Evolutionary conservation across 2,797 vertebrate species (phyloP).

Genomic region (Carapus acus): DNA sequence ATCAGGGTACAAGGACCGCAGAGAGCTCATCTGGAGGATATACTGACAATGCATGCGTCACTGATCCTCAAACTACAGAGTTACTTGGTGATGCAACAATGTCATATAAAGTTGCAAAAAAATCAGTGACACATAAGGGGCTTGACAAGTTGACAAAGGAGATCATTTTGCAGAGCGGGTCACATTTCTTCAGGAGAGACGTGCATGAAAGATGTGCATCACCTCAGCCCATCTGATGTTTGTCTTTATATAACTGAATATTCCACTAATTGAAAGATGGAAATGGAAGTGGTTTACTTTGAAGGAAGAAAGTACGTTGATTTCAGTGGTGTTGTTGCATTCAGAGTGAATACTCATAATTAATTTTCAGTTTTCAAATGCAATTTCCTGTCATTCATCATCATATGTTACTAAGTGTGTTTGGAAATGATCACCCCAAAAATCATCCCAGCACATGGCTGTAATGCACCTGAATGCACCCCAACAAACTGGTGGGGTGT

Average conservation of each 20-base stretch:
- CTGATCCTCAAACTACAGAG: constrained; percentile 29
- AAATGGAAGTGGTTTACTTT: too few species aligned
- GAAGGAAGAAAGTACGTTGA: too few species aligned
- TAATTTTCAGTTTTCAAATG: not conserved
- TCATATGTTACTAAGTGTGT: too few species aligned
- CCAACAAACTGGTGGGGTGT: too few species aligned
- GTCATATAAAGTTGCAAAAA: constrained; percentile 33
- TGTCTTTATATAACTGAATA: too few species aligned
- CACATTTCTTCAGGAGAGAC: too few species aligned
- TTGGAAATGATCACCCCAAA: too few species aligned
- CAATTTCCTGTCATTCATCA: too few species aligned
- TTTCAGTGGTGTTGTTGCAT: not conserved
- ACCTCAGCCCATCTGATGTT: not conserved
- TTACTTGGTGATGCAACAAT: constrained; percentile 43
- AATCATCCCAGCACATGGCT: too few species aligned
- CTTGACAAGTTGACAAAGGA: not conserved
- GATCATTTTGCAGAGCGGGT: constrained; percentile 9
- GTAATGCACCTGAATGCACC: too few species aligned
- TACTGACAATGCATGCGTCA: constrained; percentile 40
- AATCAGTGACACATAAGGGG: constrained; percentile 14
- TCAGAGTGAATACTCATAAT: not conserved
- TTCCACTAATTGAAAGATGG: too few species aligned
- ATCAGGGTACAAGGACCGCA: constrained; percentile 30
- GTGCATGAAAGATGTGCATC: not conserved
- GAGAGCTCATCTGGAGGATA: constrained; percentile 41